phyloP scores from a whole-genome alignment of 2,113 vertebrate species.

The Phocoena phocoena region DNA sequence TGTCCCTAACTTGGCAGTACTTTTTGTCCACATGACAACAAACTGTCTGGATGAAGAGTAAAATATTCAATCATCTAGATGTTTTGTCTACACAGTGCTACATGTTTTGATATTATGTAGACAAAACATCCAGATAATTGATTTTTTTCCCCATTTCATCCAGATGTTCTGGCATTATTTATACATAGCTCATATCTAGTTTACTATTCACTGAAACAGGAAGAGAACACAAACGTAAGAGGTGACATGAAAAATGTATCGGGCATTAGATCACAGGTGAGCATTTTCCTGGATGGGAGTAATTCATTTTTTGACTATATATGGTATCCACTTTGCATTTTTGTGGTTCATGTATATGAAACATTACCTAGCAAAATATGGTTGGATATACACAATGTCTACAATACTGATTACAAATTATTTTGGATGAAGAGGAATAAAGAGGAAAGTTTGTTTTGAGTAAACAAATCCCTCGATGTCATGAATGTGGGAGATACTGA shows the following conservation, averaged over 20 bases:
- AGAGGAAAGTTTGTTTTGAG: not conserved
- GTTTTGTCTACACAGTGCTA: constrained; percentile 70
- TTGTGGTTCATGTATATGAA: not conserved
- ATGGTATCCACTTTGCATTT: not conserved
- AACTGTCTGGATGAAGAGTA: constrained; percentile 51
- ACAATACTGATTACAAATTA: not conserved
- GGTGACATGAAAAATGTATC: not conserved
- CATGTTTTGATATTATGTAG: constrained; percentile 67
- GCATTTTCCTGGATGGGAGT: not conserved
- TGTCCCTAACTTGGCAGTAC: constrained; percentile 44
- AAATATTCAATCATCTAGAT: constrained; percentile 66
- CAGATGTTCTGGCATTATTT: constrained; percentile 74
- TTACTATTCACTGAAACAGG: constrained; percentile 1
- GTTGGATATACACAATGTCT: not conserved
- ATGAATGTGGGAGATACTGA: not conserved
- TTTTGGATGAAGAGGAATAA: not conserved
- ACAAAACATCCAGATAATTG: constrained; percentile 76
- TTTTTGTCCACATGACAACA: constrained; percentile 53
- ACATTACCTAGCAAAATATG: not conserved
- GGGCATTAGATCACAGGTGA: not conserved
- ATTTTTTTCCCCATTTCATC: constrained; percentile 40
- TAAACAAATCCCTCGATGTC: not conserved
- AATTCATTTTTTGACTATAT: not conserved
- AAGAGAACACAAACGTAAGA: constrained; percentile 7
- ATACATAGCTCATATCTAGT: constrained; percentile 29